Base-by-base conservation (phyloP, 2,888 invertebrate genomes). In the Melieria omissa region DNA sequence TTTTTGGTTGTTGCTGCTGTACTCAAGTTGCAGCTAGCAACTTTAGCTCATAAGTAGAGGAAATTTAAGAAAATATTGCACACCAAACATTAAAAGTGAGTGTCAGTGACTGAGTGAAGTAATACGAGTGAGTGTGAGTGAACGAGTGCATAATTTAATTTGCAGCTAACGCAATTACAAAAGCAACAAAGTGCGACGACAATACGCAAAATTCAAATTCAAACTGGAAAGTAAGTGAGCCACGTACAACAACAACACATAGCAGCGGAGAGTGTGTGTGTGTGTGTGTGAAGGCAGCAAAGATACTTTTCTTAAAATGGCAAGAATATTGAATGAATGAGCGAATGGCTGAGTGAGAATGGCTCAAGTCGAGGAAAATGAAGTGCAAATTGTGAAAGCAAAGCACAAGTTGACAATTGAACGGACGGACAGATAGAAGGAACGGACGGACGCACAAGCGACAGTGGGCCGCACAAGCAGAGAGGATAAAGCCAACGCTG, bases 321-420 rank as follows among this genome's bases (percentile, higher is more conserved):
- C 75, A 72, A 68, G 70, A 75, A 73, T 74, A 70, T 72, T 74
- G 69, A 64, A 75, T 68, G 73, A 75, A 71, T 73, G 74, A 65
- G 57, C 64, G 58, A 52, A 75, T 68, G 73, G 74, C 70, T 73
- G 74, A 65, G 57, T 66, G 58, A 52, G 57, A 70, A 65, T 54
- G 64, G 45, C 65, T 64, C 49, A 46, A 73, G 72, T 65, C 29
- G 29, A 66, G 69, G 71, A 76, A 76, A 74, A 75, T 76, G 64
- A 76, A 75, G 76, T 76, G 74, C 68, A 74, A 63, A 68, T 61
- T 64, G 61, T 16, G 55, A 16, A 69, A 47, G 57, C 60, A 45
- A 62, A 46, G 52, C 44, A 64, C 64, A 70, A 72, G 55, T 65
- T 46, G 46, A 54, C 74, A 66, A 73, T 61, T 61, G 61, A 73